Evolutionary conservation across 2,888 invertebrate genomes (phyloP).

Genomic region (Drosophila ustulata): DNA sequence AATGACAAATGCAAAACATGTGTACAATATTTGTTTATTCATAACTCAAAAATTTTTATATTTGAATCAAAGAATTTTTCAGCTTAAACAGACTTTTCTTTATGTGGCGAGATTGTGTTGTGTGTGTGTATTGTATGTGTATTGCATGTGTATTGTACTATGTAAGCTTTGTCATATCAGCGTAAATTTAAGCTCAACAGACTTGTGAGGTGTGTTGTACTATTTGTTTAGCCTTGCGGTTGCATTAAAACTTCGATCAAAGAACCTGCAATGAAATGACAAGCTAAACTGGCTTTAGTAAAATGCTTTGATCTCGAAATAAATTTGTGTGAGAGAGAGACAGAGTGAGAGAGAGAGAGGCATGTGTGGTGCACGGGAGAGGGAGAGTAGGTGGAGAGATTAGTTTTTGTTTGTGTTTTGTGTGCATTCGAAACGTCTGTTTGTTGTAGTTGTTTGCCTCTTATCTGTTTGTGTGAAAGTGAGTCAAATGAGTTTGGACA

Average conservation of each 20-base stretch:
- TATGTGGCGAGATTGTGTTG: neutral
- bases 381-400: constrained; percentile 5
- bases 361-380: neutral
- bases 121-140: constrained; percentile 15
- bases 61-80: constrained; percentile 19
- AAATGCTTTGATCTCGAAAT: constrained; percentile 46
- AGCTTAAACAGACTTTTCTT: constrained; percentile 27
- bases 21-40: constrained; percentile 47
- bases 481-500: constrained; percentile 63
- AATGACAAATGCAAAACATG: constrained; percentile 46
- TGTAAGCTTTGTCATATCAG: constrained; percentile 23
- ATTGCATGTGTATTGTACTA: constrained; percentile 3
- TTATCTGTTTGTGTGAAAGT: constrained; percentile 74
- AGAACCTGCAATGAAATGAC: constrained; percentile 22
- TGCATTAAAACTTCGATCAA: constrained; percentile 19
- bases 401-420: constrained; percentile 32
- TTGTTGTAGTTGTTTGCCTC: constrained; percentile 58
- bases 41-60: constrained; percentile 26
- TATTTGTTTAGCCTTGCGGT: constrained; percentile 15
- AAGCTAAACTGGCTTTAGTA: constrained; percentile 22
- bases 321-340: constrained; percentile 17
- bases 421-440: constrained; percentile 45
- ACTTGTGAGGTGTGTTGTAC: constrained; percentile 5
- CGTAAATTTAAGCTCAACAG: constrained; percentile 7
- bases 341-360: neutral